Evolutionary conservation across 2,888 invertebrate genomes (phyloP), one percentile per base, ranked within the genome.

Genomic region (Ceratothoa steindachneri): DNA sequence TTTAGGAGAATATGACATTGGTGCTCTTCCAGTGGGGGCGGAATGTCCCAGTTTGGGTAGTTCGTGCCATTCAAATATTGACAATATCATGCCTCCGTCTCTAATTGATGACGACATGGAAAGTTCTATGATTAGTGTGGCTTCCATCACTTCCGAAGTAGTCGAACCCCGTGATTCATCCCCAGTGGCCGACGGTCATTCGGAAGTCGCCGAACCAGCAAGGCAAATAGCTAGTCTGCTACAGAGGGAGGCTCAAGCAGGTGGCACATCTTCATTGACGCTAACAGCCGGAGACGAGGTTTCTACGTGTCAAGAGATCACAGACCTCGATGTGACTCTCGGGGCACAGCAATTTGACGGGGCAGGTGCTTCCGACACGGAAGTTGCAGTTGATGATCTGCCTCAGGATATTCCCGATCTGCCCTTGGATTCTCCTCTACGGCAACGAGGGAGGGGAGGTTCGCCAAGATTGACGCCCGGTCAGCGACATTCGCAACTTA

Each of bases 41-140:
- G 77, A 79, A n/a, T 74, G 75, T 60, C 72, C 74, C 53, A 80
- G 80, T 86, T 0, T 82, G 85, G 79, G 74, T 4, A 30, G 85
- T 0, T 86, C 86, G 78, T 86, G 86, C 53, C 85, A 87, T 60
- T 88, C 88, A 4, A 91, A 92, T 82, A 84, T 93, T 30, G 93
- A 94, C 31, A 90, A 90, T 79, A 89, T 93, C 1, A 92, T 92
- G 83, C 93, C 93, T 1, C 93, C 94, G 0, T 92, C 93, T 0
- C 88, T 90, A 80, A 90, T 93, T 89, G 91, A 91, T 74, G 82
- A 83, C 80, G 93, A 94, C 67, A 88, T 91, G 88, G 91, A 91
- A 80, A 89, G 89, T 77, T 93, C 93, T 80, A 91, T 93, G 89
- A 86, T 91, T 15, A 93, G 93, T 72, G 91, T 93, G 0, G 90